A percentile compares a stretch with the other conserved stretches of the same genome.
phyloP scores from a whole-genome alignment of 2,113 vertebrate species.

The Amazona vittata region DNA sequence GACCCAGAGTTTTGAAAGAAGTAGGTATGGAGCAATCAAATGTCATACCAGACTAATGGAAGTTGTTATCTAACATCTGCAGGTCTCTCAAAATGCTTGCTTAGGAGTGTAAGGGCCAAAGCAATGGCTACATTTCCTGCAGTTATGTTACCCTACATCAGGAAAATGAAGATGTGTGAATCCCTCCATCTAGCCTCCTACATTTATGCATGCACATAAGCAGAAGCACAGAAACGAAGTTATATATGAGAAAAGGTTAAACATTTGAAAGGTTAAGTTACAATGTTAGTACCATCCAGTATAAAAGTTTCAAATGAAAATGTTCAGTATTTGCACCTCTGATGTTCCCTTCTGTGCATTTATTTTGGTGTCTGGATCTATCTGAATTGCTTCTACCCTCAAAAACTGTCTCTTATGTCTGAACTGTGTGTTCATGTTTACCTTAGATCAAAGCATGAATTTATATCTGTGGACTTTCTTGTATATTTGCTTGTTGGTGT shows the following conservation, averaged over 20 bases:
- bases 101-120: not conserved
- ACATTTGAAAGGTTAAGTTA: not conserved
- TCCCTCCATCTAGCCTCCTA: not conserved
- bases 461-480: not conserved
- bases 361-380: not conserved
- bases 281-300: not conserved
- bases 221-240: not conserved
- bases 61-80: not conserved
- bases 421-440: not conserved
- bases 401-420: not conserved
- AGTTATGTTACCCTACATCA: not conserved
- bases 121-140: not conserved
- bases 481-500: constrained; percentile 15
- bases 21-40: not conserved
- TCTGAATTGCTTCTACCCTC: not conserved
- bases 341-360: not conserved
- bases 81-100: not conserved
- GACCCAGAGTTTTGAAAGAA: not conserved
- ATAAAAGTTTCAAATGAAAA: not conserved
- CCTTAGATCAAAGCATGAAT: not conserved
- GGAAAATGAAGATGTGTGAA: not conserved
- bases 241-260: not conserved
- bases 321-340: not conserved
- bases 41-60: not conserved
- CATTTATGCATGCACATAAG: not conserved